Percentiles rank a stretch among this genome's conserved stretches.
phyloP scores from a whole-genome alignment of 2,888 invertebrate species.

The Ypsolopha sequella region DNA sequence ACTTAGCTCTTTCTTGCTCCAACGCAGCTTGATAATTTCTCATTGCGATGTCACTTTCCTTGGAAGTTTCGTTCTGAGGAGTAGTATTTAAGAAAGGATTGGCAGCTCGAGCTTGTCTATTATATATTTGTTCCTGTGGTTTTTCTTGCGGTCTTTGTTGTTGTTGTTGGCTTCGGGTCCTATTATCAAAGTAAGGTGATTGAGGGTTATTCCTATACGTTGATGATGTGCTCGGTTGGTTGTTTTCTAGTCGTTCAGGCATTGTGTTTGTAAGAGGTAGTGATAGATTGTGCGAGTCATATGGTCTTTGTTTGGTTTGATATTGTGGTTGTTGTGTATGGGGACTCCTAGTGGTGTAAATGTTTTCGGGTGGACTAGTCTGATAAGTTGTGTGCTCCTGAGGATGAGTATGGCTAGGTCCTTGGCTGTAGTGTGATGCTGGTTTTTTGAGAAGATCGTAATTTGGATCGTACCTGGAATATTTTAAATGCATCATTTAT shows the following conservation, averaged over 20 bases:
- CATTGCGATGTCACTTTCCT: constrained; percentile 25
- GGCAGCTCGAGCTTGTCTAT: constrained; percentile 33
- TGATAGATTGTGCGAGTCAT: constrained; percentile 59
- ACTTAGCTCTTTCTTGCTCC: constrained; percentile 25
- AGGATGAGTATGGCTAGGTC: constrained; percentile 50
- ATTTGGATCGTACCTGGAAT: constrained; percentile 67
- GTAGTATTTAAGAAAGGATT: constrained; percentile 50
- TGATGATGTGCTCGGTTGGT: constrained; percentile 40
- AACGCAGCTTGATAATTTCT: constrained; percentile 16
- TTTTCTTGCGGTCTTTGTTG: constrained; percentile 28
- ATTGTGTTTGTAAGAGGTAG: constrained; percentile 54
- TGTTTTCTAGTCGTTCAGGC: constrained; percentile 47
- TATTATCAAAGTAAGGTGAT: constrained; percentile 62
- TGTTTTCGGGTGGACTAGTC: constrained; percentile 53
- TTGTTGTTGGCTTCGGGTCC: constrained; percentile 41
- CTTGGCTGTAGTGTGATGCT: constrained; percentile 62
- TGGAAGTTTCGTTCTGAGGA: constrained; percentile 26
- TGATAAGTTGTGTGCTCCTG: constrained; percentile 50
- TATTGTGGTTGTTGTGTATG: constrained; percentile 40
- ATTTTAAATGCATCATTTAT: background rate
- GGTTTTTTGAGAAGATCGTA: constrained; percentile 67
- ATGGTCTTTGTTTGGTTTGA: constrained; percentile 25
- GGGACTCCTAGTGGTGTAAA: constrained; percentile 60
- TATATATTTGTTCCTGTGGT: constrained; percentile 41
- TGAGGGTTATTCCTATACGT: constrained; percentile 57